phyloP scores from a whole-genome alignment of 2,113 vertebrate genomes.

The Xiphophorus couchianus region DNA sequence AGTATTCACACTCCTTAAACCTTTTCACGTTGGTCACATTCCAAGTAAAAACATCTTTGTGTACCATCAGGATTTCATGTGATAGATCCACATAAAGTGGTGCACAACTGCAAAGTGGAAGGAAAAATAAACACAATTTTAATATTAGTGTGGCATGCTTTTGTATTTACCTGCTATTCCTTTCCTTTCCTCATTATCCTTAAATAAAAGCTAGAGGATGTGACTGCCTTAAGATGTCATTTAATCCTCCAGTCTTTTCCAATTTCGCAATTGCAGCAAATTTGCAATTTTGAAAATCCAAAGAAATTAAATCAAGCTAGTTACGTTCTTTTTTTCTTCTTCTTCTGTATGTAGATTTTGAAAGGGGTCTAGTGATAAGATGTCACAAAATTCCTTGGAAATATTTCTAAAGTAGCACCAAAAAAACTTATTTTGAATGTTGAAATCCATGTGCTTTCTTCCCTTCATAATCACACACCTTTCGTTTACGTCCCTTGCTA shows the following conservation, averaged over 20 bases:
- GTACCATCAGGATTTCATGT: not conserved
- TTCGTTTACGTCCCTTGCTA: not conserved
- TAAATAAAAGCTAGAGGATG: not conserved
- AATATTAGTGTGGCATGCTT: not conserved
- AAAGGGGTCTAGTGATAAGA: no score
- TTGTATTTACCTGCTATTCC: not conserved
- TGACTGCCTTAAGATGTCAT: no score
- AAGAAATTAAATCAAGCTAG: no score
- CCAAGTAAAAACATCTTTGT: not conserved
- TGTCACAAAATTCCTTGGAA: no score
- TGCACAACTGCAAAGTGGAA: not conserved
- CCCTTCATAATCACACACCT: not conserved
- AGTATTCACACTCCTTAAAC: not conserved
- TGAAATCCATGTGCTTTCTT: not conserved
- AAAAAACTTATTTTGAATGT: not conserved
- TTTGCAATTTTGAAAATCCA: no score
- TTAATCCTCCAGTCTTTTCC: no score
- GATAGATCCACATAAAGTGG: not conserved
- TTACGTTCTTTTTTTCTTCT: no score
- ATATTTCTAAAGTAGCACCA: no score
- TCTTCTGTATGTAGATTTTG: no score
- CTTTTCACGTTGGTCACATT: not conserved
- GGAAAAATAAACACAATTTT: not conserved
- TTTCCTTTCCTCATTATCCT: not conserved
- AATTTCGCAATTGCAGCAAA: no score